Evolutionary conservation across 2,113 vertebrate genomes (phyloP).

Genomic region (Oostethus manadensis): DNA sequence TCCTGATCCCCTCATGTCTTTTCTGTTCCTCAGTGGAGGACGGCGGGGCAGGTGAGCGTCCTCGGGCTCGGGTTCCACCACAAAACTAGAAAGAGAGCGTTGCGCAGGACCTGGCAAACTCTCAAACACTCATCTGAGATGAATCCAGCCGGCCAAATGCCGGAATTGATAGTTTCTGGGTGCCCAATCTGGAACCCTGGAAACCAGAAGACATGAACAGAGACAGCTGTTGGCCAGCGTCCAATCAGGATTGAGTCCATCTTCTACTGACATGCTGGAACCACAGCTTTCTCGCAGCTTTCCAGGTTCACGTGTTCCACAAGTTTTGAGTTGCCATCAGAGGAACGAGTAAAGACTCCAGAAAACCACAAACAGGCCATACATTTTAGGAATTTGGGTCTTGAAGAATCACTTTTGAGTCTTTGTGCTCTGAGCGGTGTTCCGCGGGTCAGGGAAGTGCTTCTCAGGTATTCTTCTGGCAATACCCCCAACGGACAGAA

Average conservation of each 20-base stretch:
- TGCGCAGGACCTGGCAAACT: slow-evolving; percentile 18
- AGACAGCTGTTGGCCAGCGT: slow-evolving; percentile 15
- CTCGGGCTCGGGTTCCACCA: slow-evolving; percentile 17
- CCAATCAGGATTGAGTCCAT: slow-evolving; percentile 8
- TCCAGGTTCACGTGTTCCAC: no score
- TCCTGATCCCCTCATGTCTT: neutral
- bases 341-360: slow-evolving; percentile 31
- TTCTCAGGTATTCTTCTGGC: no score
- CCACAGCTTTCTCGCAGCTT: no score
- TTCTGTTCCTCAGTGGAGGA: neutral
- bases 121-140: slow-evolving; percentile 31
- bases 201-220: slow-evolving; percentile 21
- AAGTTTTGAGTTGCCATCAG: slow-evolving; percentile 7
- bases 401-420: no score
- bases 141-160: slow-evolving; percentile 24
- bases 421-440: no score
- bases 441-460: no score
- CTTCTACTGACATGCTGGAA: neutral
- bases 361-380: slow-evolving; percentile 6
- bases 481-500: no score
- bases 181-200: slow-evolving; percentile 21
- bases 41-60: slow-evolving; percentile 23
- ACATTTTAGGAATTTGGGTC: no score
- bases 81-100: slow-evolving; percentile 4
- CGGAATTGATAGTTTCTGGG: slow-evolving; percentile 39